Evolutionary conservation across 2,797 vertebrate species (phyloP).

Genomic region (Bucorvus abyssinicus): DNA sequence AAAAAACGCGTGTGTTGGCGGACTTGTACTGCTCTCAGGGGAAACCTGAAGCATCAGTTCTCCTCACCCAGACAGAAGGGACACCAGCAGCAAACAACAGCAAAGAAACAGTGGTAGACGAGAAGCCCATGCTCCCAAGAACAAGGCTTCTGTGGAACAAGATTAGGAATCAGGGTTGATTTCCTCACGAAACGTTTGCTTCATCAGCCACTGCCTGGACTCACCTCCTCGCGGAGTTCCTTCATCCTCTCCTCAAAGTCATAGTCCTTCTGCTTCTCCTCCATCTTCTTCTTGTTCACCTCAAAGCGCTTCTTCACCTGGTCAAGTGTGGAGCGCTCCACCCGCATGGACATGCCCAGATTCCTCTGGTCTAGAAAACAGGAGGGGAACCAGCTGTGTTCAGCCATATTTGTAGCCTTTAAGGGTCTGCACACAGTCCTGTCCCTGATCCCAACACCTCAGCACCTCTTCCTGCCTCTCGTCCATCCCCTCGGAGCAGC

Average conservation of each 20-base stretch:
- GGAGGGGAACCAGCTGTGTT: neutral
- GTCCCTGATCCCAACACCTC: neutral
- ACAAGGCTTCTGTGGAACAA: neutral
- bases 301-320: constrained; percentile 98
- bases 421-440: neutral
- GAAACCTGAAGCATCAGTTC: neutral
- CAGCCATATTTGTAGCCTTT: neutral
- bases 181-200: neutral
- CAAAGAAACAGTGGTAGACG: neutral
- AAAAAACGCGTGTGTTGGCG: neutral
- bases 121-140: neutral
- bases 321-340: constrained; percentile 94
- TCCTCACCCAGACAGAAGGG: neutral
- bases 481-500: neutral
- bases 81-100: neutral
- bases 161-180: neutral
- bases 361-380: constrained; percentile 89
- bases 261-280: constrained; percentile 98
- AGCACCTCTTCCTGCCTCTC: neutral
- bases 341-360: constrained; percentile 97
- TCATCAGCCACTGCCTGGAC: neutral
- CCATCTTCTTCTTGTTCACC: constrained; percentile 96
- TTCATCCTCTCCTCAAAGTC: constrained; percentile 99
- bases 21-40: neutral
- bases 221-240: constrained; percentile 94